Base-by-base conservation (phyloP, 1,140 invertebrate species). In the Drosophila bifasciata region DNA sequence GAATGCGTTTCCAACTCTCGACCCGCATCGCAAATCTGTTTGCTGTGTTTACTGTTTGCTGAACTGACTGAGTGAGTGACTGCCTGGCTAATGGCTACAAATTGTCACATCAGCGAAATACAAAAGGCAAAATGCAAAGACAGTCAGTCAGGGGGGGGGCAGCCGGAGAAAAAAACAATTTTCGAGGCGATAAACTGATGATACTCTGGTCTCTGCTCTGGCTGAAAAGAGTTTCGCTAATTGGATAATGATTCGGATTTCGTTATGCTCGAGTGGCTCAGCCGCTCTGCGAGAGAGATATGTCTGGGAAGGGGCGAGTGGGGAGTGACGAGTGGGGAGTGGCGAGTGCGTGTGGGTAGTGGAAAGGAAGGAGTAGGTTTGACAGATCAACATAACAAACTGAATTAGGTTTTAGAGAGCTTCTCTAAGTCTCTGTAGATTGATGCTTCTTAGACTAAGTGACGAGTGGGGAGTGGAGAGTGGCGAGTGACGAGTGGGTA, bases 41-140 rank as follows among this genome's bases (percentile, higher is more conserved):
- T 36, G 15, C 19, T n/a, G n/a, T n/a, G n/a, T n/a, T n/a, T n/a
- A n/a, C n/a, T n/a, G n/a, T n/a, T n/a, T n/a, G n/a, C n/a, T n/a
- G n/a, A n/a, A n/a, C n/a, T 43, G 41, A 36, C 51, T 51, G 57
- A 51, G 40, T 48, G 55, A 63, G 17, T 63, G 63, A 61, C 62
- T 64, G 46, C 64, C 58, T 53, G 28, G 69, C 50, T 62, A 63
- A 72, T 72, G 68, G 58, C 68, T 51, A 72, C 68, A 72, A 72
- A 62, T 73, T 73, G 68, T 72, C 68, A 72, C 70, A 62, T 73
- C 70, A 73, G 55, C 45, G 55, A 25, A 62, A 36, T 48, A 59
- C 40, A 19, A 28, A 48, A 36, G 32, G 21, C 40, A 40, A 39
- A 46, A 32, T 17, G 46, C 57, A 13, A 44, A 48, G 23, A 58